Evolutionary conservation across 2,113 vertebrate species (phyloP).

Genomic region (Mustelus asterias): DNA sequence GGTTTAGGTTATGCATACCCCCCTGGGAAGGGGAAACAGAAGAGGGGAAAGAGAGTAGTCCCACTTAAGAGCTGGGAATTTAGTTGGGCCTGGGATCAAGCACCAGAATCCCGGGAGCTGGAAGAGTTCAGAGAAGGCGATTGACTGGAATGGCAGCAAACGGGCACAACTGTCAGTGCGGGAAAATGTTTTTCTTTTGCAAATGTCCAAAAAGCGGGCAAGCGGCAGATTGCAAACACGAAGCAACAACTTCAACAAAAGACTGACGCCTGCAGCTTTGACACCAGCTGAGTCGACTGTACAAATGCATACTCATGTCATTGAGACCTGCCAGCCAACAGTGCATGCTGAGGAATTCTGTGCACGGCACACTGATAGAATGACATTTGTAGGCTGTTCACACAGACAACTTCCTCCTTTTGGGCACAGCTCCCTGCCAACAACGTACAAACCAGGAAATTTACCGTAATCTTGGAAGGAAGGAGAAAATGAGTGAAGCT

Average conservation of each 20-base stretch:
- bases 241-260: not conserved
- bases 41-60: not conserved
- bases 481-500: not conserved
- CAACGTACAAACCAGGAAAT: not conserved
- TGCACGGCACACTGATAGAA: not conserved
- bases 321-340: not conserved
- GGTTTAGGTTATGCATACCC: no score
- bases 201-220: not conserved
- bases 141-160: not conserved
- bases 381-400: not conserved
- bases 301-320: not conserved
- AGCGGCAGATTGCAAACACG: not conserved
- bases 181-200: not conserved
- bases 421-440: not conserved
- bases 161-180: not conserved
- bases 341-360: not conserved
- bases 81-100: not conserved
- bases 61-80: not conserved
- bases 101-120: not conserved
- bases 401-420: not conserved
- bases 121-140: not conserved
- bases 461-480: not conserved
- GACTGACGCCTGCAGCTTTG: not conserved
- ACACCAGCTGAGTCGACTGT: not conserved
- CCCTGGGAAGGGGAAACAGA: no score